phyloP scores from a whole-genome alignment of 2,113 vertebrate genomes.

The Macquaria ambigua region DNA sequence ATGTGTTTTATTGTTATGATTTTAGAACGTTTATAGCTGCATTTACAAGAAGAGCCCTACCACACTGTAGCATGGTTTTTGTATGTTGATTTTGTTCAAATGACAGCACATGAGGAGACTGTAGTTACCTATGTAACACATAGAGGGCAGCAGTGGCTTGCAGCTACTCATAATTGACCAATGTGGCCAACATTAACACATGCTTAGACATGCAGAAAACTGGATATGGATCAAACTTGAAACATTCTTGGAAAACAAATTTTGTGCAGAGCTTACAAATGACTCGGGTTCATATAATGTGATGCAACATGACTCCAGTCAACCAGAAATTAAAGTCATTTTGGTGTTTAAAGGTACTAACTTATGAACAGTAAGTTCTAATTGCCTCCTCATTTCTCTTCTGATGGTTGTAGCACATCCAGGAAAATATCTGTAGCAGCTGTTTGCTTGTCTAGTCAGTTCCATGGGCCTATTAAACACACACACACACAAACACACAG shows the following conservation, averaged over 20 bases:
- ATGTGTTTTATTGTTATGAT: constrained; percentile 20
- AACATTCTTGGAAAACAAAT: constrained; percentile 8
- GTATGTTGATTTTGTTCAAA: constrained; percentile 9
- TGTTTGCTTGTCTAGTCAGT: constrained; percentile 46
- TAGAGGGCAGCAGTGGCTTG: constrained; percentile 79
- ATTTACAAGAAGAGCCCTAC: not conserved
- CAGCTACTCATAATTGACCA: constrained; percentile 23
- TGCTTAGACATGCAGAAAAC: constrained; percentile 15
- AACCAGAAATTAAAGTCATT: constrained; percentile 15
- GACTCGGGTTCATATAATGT: not conserved
- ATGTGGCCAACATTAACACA: constrained; percentile 12
- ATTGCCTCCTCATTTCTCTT: constrained; percentile 33
- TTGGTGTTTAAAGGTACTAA: constrained; percentile 15
- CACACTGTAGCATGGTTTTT: constrained; percentile 8
- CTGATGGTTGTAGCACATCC: constrained; percentile 30
- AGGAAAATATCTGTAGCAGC: constrained; percentile 45
- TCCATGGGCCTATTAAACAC: not conserved
- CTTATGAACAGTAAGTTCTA: not conserved
- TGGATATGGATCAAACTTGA: constrained; percentile 11
- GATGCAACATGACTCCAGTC: not conserved
- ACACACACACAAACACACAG: constrained; percentile 31
- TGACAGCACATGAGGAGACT: constrained; percentile 7
- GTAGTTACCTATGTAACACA: constrained; percentile 54
- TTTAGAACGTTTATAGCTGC: constrained; percentile 7
- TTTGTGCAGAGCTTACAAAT: constrained; percentile 10